Base-by-base conservation (phyloP, 2,888 invertebrate genomes). In the Zaprionus obscuricornis region DNA sequence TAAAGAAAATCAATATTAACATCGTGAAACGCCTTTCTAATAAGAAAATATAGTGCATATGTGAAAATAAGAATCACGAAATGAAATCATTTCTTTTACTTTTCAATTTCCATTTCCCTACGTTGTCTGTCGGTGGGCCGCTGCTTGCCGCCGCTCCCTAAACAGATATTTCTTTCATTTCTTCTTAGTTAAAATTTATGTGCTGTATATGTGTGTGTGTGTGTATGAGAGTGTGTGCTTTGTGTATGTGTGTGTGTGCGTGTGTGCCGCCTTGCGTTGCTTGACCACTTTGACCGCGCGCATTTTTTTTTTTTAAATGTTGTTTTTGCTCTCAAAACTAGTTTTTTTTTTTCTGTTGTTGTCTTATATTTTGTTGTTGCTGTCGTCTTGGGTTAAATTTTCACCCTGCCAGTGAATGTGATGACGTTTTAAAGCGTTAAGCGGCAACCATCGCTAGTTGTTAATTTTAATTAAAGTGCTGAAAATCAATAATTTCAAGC, bases 271-370 rank as follows among this genome's bases (percentile, higher is more conserved):
- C 50, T 64, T 58, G 78, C 86, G 85, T 87, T 77, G 85, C 77
- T 86, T 86, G 77, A 86, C 83, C 74, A 85, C 87, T 82, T 87
- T 79, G 64, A 66, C 68, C 83, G 73, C 83, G 85, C 87, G 82
- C 66, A 73, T 78, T 76, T 84, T 77, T n/a, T n/a, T n/a, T n/a
- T n/a, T n/a, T n/a, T n/a, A 26, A 20, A 46, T 74, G 59, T 69
- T 69, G 51, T 58, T 63, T 70, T 62, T 67, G 39, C 45, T 49
- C 52, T 49, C 18, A 24, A 83, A 81, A 85, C 81, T 65, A 69
- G 67, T 79, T 83, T 77, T 66, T 56, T 56, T 36, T 52, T n/a
- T n/a, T n/a, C n/a, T 43, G 42, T 43, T 51, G 27, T 29, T 49
- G 11, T 13, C 37, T 20, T 7, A 27, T 10, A 20, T 49, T 5